These are phyloP conservation scores for Cloeon dipterum DNA, from an alignment of 2,888 invertebrate species.

Conservation along the genomic window DNA sequence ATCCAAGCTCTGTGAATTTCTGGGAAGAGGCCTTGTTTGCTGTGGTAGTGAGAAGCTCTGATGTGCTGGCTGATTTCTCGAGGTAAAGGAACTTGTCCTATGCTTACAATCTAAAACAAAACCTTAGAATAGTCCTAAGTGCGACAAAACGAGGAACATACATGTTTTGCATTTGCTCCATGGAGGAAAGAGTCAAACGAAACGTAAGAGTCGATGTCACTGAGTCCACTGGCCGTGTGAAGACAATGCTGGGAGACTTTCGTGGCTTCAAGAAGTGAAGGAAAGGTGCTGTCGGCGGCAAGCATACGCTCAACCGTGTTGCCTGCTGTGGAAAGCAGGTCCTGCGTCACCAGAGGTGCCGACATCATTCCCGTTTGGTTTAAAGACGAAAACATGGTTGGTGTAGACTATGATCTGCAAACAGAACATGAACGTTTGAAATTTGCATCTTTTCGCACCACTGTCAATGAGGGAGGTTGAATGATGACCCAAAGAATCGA, in stretches of 20 bases:
- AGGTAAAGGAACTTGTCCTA: constrained; percentile 72
- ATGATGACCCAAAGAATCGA: no score
- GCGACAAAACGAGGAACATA: no score
- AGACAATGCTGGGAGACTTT: background rate
- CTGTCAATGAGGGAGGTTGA: no score
- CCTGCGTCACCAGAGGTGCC: no score
- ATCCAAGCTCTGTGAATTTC: constrained; percentile 93
- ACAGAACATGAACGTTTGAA: no score
- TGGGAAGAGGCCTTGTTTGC: constrained; percentile 92
- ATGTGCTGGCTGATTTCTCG: constrained; percentile 63
- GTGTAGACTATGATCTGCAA: no score
- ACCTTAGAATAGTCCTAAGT: no score
- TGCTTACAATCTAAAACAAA: constrained; percentile 51
- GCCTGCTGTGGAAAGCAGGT: no score
- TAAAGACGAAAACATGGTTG: no score
- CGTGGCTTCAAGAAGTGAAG: background rate
- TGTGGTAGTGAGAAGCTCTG: constrained; percentile 46
- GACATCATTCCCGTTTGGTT: no score
- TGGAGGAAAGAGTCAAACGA: background rate
- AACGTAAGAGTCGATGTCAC: background rate
- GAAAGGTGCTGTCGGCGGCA: background rate
- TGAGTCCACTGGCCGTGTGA: background rate
- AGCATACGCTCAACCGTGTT: background rate
- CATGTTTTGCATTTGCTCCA: background rate
- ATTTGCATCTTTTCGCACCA: no score